Evolutionary conservation across 2,888 invertebrate genomes (phyloP).

Genomic region (Poecilus cupreus): DNA sequence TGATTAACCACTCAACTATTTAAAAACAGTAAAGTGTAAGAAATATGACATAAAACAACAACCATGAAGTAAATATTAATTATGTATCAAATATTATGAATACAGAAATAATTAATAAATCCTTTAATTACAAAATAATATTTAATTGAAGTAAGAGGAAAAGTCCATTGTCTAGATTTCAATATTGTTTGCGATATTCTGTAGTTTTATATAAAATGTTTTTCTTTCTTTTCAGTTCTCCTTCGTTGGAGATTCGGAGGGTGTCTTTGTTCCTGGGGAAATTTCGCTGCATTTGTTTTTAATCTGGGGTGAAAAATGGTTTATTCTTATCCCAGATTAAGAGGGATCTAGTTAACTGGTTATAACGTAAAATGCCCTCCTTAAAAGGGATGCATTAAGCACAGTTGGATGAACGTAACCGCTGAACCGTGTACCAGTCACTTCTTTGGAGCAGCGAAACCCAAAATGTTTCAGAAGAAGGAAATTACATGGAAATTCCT

Average conservation of each 20-base stretch:
- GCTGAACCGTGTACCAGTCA: slow-evolving; percentile 46
- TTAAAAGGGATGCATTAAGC: slow-evolving; percentile 57
- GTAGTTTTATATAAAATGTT: not conserved
- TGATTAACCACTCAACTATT: too few species aligned
- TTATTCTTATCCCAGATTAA: slow-evolving; percentile 59
- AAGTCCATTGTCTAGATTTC: slow-evolving; percentile 1
- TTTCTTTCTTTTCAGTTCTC: not conserved
- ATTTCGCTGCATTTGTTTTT: slow-evolving; percentile 56
- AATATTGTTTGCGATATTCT: slow-evolving; percentile 11
- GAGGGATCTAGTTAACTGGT: slow-evolving; percentile 59
- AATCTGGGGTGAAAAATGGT: slow-evolving; percentile 59
- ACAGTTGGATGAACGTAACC: slow-evolving; percentile 49
- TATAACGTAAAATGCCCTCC: slow-evolving; percentile 59
- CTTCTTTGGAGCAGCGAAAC: not conserved
- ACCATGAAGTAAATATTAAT: too few species aligned
- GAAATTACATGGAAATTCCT: not conserved
- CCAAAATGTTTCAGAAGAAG: not conserved
- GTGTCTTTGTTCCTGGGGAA: slow-evolving; percentile 50
- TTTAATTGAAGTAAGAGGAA: not conserved
- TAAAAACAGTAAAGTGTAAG: too few species aligned
- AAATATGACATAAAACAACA: too few species aligned
- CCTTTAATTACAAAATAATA: too few species aligned
- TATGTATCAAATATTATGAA: too few species aligned
- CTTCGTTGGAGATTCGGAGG: slow-evolving; percentile 7
- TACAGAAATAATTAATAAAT: too few species aligned